phyloP scores from a whole-genome alignment of 2,888 invertebrate genomes.

The Stenichneumon culpator region DNA sequence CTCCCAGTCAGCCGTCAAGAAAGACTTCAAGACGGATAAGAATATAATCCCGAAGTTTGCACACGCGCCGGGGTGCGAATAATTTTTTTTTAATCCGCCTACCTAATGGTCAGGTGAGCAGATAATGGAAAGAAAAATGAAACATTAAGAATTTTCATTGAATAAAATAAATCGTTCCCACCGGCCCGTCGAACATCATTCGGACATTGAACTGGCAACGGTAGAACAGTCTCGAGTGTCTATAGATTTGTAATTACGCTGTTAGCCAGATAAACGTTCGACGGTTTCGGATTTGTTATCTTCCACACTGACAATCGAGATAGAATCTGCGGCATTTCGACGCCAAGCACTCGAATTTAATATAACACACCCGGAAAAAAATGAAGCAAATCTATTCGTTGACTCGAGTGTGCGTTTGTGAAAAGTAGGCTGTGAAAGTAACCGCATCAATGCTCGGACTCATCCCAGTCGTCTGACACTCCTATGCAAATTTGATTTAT shows the following conservation, averaged over 20 bases:
- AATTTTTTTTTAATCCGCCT: too few relatives aligned
- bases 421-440: not conserved
- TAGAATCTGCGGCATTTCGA: not conserved
- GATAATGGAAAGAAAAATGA: not conserved
- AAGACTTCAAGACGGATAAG: too few relatives aligned
- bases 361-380: not conserved
- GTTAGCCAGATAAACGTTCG: not conserved
- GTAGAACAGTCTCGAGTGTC: not conserved
- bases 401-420: not conserved
- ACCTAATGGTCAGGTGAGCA: too few relatives aligned
- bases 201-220: not conserved
- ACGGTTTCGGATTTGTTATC: not conserved
- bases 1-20: too few relatives aligned
- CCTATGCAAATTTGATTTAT: too few relatives aligned
- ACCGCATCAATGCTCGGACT: too few relatives aligned
- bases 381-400: not conserved
- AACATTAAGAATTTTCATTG: not conserved
- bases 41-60: too few relatives aligned
- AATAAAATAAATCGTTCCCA: conserved; percentile 34
- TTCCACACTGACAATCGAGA: not conserved
- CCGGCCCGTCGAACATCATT: not conserved
- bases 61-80: too few relatives aligned
- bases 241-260: not conserved
- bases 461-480: too few relatives aligned
- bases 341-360: not conserved